phyloP scores from a whole-genome alignment of 2,797 vertebrate species.

The Toxotes lorentzi region DNA sequence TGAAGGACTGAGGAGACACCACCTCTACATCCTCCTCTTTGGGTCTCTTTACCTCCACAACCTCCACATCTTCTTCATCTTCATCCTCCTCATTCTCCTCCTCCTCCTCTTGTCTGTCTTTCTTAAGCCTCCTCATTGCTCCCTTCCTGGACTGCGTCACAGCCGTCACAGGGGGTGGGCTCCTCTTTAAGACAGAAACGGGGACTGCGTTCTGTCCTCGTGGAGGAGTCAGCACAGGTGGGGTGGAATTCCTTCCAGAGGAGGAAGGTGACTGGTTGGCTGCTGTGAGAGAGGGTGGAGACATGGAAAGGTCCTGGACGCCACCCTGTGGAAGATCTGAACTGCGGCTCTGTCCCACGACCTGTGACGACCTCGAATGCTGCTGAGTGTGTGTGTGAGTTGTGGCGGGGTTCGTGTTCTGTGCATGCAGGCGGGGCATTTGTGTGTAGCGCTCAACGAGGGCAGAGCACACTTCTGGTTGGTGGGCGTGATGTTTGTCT shows the following conservation, averaged over 20 bases:
- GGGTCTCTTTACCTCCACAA: constrained; percentile 68
- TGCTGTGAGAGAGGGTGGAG: constrained; percentile 65
- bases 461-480: constrained; percentile 83
- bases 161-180: constrained; percentile 76
- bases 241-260: constrained; percentile 61
- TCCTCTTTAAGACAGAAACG: constrained; percentile 83
- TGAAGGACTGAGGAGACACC: constrained; percentile 59
- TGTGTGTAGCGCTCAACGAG: constrained; percentile 83
- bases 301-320: constrained; percentile 76
- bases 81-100: constrained; percentile 56
- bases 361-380: constrained; percentile 36
- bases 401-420: constrained; percentile 50
- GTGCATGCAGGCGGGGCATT: constrained; percentile 74
- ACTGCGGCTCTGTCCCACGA: constrained; percentile 25
- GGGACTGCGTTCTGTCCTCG: constrained; percentile 78
- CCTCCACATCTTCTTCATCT: constrained; percentile 71
- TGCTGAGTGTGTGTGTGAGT: constrained; percentile 40
- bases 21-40: constrained; percentile 74
- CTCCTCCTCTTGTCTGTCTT: constrained; percentile 68
- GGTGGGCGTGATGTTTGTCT: constrained; percentile 87
- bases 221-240: constrained; percentile 72
- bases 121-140: constrained; percentile 70
- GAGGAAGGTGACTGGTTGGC: constrained; percentile 67
- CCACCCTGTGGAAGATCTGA: constrained; percentile 54
- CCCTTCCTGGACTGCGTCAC: constrained; percentile 70